A percentile compares a stretch with the other conserved stretches of the same genome.
phyloP scores from a whole-genome alignment of 1,140 invertebrate species.

The Drosophila chauvacae region DNA sequence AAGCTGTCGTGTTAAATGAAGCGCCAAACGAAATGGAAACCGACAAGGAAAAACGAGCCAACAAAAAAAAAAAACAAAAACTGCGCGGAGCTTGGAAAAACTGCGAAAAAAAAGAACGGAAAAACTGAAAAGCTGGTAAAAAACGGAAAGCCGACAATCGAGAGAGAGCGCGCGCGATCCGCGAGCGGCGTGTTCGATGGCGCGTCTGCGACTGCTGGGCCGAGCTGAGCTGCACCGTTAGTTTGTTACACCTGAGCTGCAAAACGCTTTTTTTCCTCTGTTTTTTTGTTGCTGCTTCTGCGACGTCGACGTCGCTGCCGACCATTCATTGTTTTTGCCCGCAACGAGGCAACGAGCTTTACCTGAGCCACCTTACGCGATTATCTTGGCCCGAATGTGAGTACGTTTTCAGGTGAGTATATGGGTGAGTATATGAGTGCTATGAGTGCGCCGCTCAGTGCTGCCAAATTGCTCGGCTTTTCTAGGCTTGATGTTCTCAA shows the following conservation, averaged over 20 bases:
- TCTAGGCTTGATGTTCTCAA: not conserved
- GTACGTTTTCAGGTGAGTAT: conserved; percentile 22
- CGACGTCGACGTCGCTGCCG: conserved; percentile 1
- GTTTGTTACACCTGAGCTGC: conserved; percentile 78
- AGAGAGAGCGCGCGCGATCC: conserved; percentile 31
- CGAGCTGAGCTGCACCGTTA: conserved; percentile 71
- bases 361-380: conserved; percentile 44
- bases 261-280: conserved; percentile 7
- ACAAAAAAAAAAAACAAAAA: conserved; percentile 8
- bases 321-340: conserved; percentile 49
- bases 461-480: not conserved
- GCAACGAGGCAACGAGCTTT: conserved; percentile 35
- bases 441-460: conserved; percentile 3
- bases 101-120: not conserved
- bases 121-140: conserved; percentile 9
- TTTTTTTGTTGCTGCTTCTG: conserved; percentile 6
- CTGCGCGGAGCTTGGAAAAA: conserved; percentile 1
- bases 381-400: conserved; percentile 35
- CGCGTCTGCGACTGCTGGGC: conserved; percentile 73
- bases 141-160: conserved; percentile 7
- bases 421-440: not conserved
- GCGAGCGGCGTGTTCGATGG: conserved; percentile 69
- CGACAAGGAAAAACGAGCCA: not conserved
- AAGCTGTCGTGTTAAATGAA: conserved; percentile 40
- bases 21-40: conserved; percentile 38